Percentiles rank a stretch among this genome's conserved stretches.
Conservation (phyloP, 2,888 invertebrate genomes). For the Chloroclysta siterata region DNA sequence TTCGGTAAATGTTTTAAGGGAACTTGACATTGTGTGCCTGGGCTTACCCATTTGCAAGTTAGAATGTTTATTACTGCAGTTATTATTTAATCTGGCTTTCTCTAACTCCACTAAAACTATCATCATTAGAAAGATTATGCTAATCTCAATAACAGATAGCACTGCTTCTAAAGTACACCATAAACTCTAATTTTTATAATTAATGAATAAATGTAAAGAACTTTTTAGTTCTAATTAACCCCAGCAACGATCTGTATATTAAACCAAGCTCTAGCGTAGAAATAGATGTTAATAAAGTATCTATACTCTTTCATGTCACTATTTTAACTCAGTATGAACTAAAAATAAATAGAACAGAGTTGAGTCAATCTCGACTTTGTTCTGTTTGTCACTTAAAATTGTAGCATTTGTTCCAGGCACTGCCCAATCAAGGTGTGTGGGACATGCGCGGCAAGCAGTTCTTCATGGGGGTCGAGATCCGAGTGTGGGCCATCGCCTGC, state of each 20-base stretch:
- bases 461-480: constrained; percentile 99
- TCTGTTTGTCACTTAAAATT: constrained; percentile 34
- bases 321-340: constrained; percentile 8
- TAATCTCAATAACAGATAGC: too few species aligned
- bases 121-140: neutral
- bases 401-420: constrained; percentile 79
- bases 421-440: constrained; percentile 99
- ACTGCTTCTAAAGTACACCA: too few species aligned
- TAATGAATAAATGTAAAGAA: too few species aligned
- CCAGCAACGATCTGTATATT: too few species aligned
- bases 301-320: neutral
- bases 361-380: constrained; percentile 28
- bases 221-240: too few species aligned
- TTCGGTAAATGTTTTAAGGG: too few species aligned
- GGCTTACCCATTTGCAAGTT: too few species aligned
- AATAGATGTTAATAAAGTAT: too few species aligned
- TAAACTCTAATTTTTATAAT: too few species aligned
- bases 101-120: neutral
- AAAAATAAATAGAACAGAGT: constrained; percentile 31
- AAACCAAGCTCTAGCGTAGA: too few species aligned
- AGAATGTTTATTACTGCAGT: neutral
- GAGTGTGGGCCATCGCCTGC: constrained; percentile 99
- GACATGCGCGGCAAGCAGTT: constrained; percentile 99
- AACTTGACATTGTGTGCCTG: too few species aligned
- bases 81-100: neutral